These are phyloP conservation scores for Dendroctonus ponderosae DNA, from an alignment of 1,140 invertebrate species.

Conservation along the genomic window DNA sequence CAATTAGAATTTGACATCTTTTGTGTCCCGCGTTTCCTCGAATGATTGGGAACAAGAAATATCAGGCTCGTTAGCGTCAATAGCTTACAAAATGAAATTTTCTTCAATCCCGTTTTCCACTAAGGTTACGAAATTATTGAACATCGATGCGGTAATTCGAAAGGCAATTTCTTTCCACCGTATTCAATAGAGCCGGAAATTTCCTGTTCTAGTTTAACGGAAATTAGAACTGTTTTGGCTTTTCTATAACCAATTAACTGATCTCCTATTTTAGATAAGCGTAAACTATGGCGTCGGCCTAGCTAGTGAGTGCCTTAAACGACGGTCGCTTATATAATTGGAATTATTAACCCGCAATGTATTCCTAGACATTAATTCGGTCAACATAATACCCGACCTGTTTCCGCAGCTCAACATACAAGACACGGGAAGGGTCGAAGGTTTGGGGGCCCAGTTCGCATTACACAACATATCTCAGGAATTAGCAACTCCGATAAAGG, in stretches of 20 bases:
- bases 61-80: constrained; percentile 37
- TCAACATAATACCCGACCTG: too few species aligned
- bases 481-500: neutral
- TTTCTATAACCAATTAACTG: too few species aligned
- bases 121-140: neutral
- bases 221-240: neutral
- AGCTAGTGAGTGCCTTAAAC: too few species aligned
- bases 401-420: too few species aligned
- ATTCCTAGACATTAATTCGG: too few species aligned
- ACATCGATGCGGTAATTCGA: neutral
- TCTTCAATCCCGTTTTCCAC: constrained; percentile 12
- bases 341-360: too few species aligned
- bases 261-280: too few species aligned
- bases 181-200: neutral
- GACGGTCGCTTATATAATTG: too few species aligned
- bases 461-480: neutral
- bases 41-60: constrained; percentile 35
- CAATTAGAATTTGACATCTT: constrained; percentile 37
- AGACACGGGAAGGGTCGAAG: too few species aligned
- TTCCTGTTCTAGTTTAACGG: neutral
- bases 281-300: too few species aligned
- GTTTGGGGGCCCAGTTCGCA: too few species aligned
- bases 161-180: too few species aligned
- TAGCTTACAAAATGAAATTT: constrained; percentile 24
- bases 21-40: constrained; percentile 13